A percentile compares a stretch with the other conserved stretches of the same genome.
phyloP scores from a whole-genome alignment of 2,888 invertebrate species.

The Troides oblongomaculatus region DNA sequence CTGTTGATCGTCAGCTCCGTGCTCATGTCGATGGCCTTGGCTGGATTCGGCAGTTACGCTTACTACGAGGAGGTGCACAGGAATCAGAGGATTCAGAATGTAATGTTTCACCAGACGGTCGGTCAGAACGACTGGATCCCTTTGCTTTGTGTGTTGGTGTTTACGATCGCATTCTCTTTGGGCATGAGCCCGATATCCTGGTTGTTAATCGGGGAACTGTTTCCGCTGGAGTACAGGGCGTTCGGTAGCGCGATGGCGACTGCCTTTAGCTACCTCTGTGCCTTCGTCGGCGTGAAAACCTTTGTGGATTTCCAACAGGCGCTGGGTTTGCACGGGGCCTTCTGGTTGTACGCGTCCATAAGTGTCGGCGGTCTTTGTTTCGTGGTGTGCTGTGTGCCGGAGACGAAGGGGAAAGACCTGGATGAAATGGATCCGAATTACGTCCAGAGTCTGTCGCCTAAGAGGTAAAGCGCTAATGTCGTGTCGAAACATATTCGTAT shows the following conservation, averaged over 20 bases:
- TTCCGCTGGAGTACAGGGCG: conserved; percentile 91
- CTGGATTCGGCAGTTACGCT: conserved; percentile 91
- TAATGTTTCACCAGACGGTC: conserved; percentile 72
- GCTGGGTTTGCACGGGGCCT: conserved; percentile 89
- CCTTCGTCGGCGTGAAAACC: conserved; percentile 91
- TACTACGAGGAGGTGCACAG: conserved; percentile 87
- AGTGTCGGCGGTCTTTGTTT: conserved; percentile 91
- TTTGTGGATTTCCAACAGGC: conserved; percentile 90
- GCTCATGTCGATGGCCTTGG: conserved; percentile 91
- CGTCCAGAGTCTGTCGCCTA: conserved; percentile 73
- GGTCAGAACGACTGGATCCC: conserved; percentile 91
- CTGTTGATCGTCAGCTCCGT: conserved; percentile 90
- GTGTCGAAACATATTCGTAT: conserved; percentile 8
- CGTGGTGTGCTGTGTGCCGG: conserved; percentile 92
- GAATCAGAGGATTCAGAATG: conserved; percentile 74
- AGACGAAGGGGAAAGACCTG: conserved; percentile 93
- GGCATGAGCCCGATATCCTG: conserved; percentile 94
- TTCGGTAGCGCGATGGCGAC: conserved; percentile 92
- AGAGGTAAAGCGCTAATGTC: conserved; percentile 54
- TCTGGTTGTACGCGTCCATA: conserved; percentile 92
- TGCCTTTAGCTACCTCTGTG: conserved; percentile 91
- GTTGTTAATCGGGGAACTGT: conserved; percentile 90
- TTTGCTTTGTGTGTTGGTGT: conserved; percentile 88
- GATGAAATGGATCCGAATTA: conserved; percentile 91
- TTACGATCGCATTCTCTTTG: conserved; percentile 91